Evolutionary conservation across 2,113 vertebrate species (phyloP), one percentile per base, ranked within the genome.

Genomic region (Plectropomus leopardus): DNA sequence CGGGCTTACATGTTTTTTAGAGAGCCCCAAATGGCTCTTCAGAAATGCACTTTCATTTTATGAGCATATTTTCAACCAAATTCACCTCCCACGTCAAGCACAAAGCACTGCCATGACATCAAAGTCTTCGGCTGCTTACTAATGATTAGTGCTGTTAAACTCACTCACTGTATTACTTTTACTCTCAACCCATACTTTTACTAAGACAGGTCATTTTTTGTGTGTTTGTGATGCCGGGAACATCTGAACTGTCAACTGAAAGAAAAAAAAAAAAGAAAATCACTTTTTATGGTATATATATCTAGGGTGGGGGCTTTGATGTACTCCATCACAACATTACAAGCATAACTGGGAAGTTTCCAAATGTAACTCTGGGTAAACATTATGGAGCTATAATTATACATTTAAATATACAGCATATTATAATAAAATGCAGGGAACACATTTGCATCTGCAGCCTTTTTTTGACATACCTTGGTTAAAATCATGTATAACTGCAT

Each of bases 21-120:
- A 19, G 15, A 36, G 32, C 28, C 51, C 58, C 48, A 73, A 80
- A 70, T 59, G 47, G 28, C 73, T 85, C 73, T 11, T 83, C 60
- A 61, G 74, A 77, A 79, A 86, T 63, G 72, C 75, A 60, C 80
- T 84, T 84, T 82, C 23, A 72, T 72, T 84, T 79, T 66, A 60
- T 1, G 21, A 40, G 63, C 47, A 30, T 19, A 44, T 67, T 57
- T 78, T 17, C 60, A 81, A 66, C 66, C 71, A 86, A 78, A 70
- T 72, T 54, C 70, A 63, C 75, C 81, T 66, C 60, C 50, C 5
- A 74, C 59, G 28, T 65, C 34, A 10, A 68, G 28, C 36, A n/a
- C 54, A 4, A 23, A 54, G 23, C 73, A 36, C 14, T 47, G 40
- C 59, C 67, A 10, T 26, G 65, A 76, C 70, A 79, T 69, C 70